phyloP scores from a whole-genome alignment of 2,888 invertebrate genomes.

The Peribatodes rhomboidaria region DNA sequence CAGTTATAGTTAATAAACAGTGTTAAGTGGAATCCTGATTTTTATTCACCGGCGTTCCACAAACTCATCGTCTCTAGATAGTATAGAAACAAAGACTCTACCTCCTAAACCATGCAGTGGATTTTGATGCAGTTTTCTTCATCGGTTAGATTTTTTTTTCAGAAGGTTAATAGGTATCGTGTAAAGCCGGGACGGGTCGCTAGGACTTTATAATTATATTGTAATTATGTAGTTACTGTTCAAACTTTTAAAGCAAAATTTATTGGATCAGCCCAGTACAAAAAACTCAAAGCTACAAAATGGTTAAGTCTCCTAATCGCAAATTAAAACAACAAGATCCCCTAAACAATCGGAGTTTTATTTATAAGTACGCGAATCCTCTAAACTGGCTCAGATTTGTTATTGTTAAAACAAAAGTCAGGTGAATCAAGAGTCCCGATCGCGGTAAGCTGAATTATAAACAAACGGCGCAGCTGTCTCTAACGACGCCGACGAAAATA shows the following conservation, averaged over 20 bases:
- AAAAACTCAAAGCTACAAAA: conserved; percentile 16
- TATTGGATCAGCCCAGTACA: background rate
- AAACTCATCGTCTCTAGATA: too few relatives aligned
- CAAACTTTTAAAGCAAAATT: background rate
- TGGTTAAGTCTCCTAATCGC: conserved; percentile 18
- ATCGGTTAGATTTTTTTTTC: too few relatives aligned
- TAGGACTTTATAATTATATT: too few relatives aligned
- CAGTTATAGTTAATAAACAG: too few relatives aligned
- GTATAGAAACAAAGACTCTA: too few relatives aligned
- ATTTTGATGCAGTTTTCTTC: too few relatives aligned
- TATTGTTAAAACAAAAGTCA: conserved; percentile 56
- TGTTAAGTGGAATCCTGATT: too few relatives aligned
- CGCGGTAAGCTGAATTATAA: conserved; percentile 74
- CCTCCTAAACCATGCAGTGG: too few relatives aligned
- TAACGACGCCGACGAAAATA: conserved; percentile 72
- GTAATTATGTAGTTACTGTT: too few relatives aligned
- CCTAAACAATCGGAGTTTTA: conserved; percentile 35
- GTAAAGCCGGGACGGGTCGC: too few relatives aligned
- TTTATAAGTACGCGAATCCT: conserved; percentile 40
- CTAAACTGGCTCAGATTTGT: conserved; percentile 50
- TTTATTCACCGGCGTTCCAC: too few relatives aligned
- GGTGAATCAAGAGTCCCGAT: conserved; percentile 67
- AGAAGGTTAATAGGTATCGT: too few relatives aligned
- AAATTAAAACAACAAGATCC: conserved; percentile 34
- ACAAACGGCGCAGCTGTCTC: conserved; percentile 74